A percentile compares a stretch with the other conserved stretches of the same genome.
Evolutionary conservation across 2,797 vertebrate species (phyloP).

Genomic region (Semotilus atromaculatus): DNA sequence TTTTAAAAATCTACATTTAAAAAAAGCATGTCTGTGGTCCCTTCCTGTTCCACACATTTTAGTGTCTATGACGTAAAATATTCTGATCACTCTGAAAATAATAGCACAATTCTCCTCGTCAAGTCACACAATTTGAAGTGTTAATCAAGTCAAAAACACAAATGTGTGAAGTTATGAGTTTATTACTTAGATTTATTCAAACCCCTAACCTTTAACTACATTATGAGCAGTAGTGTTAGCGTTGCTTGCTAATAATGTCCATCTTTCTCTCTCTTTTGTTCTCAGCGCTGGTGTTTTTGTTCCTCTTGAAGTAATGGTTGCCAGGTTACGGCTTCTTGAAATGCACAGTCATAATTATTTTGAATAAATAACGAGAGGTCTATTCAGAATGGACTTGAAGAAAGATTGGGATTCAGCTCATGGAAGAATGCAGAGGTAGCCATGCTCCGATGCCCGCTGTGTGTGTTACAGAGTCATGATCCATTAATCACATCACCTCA

Average conservation of each 20-base stretch:
- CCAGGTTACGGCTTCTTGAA: conserved; percentile 76
- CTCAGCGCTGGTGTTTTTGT: conserved; percentile 56
- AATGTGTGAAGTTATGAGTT: conserved; percentile 3
- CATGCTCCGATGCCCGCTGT: conserved; percentile 9
- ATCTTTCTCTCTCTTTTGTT: conserved; percentile 47
- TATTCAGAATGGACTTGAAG: conserved; percentile 75
- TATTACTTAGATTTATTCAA: conserved; percentile 4
- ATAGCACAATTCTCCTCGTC: neutral
- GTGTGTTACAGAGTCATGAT: conserved; percentile 40
- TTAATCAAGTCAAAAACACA: neutral
- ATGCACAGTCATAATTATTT: conserved; percentile 78
- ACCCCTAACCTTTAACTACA: neutral
- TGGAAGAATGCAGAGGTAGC: conserved; percentile 67
- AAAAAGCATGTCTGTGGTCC: neutral
- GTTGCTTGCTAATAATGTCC: conserved; percentile 17
- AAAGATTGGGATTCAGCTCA: conserved; percentile 76
- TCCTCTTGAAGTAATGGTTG: conserved; percentile 71
- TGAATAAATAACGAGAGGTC: conserved; percentile 76
- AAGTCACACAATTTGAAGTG: neutral
- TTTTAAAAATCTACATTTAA: neutral
- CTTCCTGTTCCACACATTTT: neutral
- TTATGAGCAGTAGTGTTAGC: neutral
- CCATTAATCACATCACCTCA: conserved; percentile 52
- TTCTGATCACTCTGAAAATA: neutral
- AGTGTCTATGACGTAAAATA: neutral